A percentile compares a stretch with the other conserved stretches of the same genome.
phyloP scores from a whole-genome alignment of 2,888 invertebrate genomes.

The Heterodera filipjevi region DNA sequence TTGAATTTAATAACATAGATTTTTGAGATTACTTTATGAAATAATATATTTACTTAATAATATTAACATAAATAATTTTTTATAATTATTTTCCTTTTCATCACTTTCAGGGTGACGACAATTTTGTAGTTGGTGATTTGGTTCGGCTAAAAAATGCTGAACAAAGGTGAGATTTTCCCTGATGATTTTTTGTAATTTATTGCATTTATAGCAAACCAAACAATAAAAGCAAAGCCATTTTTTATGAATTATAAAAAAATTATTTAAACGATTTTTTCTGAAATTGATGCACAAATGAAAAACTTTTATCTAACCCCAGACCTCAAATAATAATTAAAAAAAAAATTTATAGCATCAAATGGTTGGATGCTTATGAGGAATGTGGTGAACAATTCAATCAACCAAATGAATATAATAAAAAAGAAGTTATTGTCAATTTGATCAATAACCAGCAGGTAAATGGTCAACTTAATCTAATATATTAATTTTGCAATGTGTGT shows the following conservation, averaged over 20 bases:
- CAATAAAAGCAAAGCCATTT: too few species aligned
- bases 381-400: constrained; percentile 10
- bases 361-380: constrained; percentile 25
- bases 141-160: background rate
- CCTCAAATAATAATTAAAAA: too few species aligned
- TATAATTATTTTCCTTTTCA: background rate
- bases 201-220: too few species aligned
- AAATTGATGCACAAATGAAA: too few species aligned
- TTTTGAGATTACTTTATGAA: too few species aligned
- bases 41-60: background rate
- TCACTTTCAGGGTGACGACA: background rate
- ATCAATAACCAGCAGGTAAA: background rate
- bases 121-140: constrained; percentile 1
- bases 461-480: background rate
- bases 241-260: background rate
- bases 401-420: constrained; percentile 23
- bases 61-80: background rate
- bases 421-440: constrained; percentile 9
- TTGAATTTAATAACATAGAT: too few species aligned
- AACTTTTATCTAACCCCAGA: too few species aligned
- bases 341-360: background rate
- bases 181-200: too few species aligned
- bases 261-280: background rate
- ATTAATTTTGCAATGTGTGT: background rate
- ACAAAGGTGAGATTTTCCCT: too few species aligned